Conservation (phyloP, 2,888 invertebrate genomes). For the Desoria tigrina region DNA sequence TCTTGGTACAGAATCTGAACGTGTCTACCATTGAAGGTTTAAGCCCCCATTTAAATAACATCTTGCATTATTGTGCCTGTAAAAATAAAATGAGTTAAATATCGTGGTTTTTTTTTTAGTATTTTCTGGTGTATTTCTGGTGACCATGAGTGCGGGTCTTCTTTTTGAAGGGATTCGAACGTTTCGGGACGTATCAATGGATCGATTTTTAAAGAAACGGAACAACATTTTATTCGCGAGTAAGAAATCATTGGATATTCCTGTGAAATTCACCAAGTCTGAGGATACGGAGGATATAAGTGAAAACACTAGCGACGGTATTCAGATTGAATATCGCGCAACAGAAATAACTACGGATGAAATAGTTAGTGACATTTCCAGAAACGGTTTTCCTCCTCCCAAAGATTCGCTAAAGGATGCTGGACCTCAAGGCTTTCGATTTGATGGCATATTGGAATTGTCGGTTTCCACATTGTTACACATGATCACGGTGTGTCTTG, state of each 20-base stretch:
- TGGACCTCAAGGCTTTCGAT: no score
- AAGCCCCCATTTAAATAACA: background rate
- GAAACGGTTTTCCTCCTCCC: no score
- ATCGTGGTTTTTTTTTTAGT: background rate
- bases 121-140: background rate
- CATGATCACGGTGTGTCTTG: slow-evolving; percentile 37
- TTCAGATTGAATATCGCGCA: no score
- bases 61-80: background rate
- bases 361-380: no score
- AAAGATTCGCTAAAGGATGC: no score
- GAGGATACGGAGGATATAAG: no score
- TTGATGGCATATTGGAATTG: slow-evolving; percentile 16
- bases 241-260: no score
- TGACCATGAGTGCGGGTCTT: background rate
- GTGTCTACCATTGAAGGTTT: slow-evolving; percentile 29
- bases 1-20: slow-evolving; percentile 28
- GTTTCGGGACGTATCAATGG: background rate
- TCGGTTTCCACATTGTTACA: slow-evolving; percentile 29
- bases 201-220: no score
- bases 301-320: no score
- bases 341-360: no score
- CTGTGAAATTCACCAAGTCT: no score
- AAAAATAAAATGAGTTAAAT: background rate
- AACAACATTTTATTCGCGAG: no score
- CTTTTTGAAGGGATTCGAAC: slow-evolving; percentile 5